Evolutionary conservation across 2,888 invertebrate species (phyloP).

Genomic region (Sussaba pulchella): DNA sequence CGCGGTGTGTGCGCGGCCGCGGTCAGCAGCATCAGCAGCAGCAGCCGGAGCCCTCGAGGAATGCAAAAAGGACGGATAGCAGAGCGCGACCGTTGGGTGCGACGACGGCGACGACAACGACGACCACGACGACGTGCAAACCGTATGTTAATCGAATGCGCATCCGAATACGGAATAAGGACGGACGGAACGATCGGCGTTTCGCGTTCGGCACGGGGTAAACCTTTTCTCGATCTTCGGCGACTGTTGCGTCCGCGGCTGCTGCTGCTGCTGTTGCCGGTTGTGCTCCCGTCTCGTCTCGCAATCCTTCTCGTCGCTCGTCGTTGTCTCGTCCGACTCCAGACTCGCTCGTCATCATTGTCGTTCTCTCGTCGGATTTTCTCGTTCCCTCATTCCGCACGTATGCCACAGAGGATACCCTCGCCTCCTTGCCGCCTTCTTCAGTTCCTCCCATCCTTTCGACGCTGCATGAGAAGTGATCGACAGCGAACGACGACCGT

Average conservation of each 20-base stretch:
- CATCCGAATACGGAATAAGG: slow-evolving; percentile 82
- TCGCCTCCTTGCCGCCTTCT: slow-evolving; percentile 7
- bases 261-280: too few relatives aligned
- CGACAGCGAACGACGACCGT: slow-evolving; percentile 59
- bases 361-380: slow-evolving; percentile 47
- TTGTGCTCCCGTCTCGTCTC: slow-evolving; percentile 55
- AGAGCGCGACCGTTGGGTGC: slow-evolving; percentile 66
- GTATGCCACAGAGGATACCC: not conserved
- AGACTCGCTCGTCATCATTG: slow-evolving; percentile 57
- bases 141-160: slow-evolving; percentile 82
- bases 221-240: slow-evolving; percentile 56
- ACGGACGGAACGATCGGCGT: slow-evolving; percentile 75
- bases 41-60: too few relatives aligned
- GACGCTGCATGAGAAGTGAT: slow-evolving; percentile 75
- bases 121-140: slow-evolving; percentile 72
- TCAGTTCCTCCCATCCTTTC: slow-evolving; percentile 59
- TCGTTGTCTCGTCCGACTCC: slow-evolving; percentile 65
- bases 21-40: too few relatives aligned
- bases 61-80: slow-evolving; percentile 78
- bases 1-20: slow-evolving; percentile 37
- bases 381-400: slow-evolving; percentile 61
- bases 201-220: slow-evolving; percentile 73
- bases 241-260: not conserved
- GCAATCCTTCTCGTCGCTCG: slow-evolving; percentile 69
- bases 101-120: slow-evolving; percentile 51